Percentiles rank a stretch among this genome's conserved stretches.
These are phyloP conservation scores for Podarcis cretensis DNA, from an alignment of 2,113 vertebrate species.

Conservation along the genomic window DNA sequence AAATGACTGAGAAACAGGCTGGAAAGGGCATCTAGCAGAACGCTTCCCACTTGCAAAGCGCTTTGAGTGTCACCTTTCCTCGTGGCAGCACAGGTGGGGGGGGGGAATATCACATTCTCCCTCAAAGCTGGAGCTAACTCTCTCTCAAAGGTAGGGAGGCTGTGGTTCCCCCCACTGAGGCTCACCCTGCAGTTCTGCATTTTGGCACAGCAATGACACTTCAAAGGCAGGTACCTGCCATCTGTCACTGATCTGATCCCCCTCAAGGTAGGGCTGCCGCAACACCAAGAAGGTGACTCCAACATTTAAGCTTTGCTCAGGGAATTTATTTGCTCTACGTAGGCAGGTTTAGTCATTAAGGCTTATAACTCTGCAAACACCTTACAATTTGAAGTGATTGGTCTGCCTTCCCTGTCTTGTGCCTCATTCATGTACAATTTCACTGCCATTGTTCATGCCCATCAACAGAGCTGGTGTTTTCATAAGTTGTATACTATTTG, in stretches of 20 bases:
- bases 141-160: background rate
- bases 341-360: background rate
- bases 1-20: background rate
- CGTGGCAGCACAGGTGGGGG: background rate
- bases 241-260: slow-evolving; percentile 1
- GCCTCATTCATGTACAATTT: background rate
- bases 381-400: background rate
- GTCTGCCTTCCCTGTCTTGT: background rate
- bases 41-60: background rate
- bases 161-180: background rate
- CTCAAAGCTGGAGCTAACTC: background rate
- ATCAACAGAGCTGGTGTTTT: background rate
- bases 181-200: background rate
- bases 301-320: background rate
- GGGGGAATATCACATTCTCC: background rate
- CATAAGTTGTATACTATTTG: background rate
- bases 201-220: background rate
- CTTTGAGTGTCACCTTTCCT: background rate
- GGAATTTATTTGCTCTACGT: background rate
- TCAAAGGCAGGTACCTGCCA: slow-evolving; percentile 18
- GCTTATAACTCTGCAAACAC: background rate
- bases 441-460: background rate
- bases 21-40: background rate
- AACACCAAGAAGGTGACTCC: background rate
- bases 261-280: background rate